These are phyloP conservation scores for Psammodynastes pulverulentus DNA, from an alignment of 2,113 vertebrate genomes.

Conservation along the genomic window DNA sequence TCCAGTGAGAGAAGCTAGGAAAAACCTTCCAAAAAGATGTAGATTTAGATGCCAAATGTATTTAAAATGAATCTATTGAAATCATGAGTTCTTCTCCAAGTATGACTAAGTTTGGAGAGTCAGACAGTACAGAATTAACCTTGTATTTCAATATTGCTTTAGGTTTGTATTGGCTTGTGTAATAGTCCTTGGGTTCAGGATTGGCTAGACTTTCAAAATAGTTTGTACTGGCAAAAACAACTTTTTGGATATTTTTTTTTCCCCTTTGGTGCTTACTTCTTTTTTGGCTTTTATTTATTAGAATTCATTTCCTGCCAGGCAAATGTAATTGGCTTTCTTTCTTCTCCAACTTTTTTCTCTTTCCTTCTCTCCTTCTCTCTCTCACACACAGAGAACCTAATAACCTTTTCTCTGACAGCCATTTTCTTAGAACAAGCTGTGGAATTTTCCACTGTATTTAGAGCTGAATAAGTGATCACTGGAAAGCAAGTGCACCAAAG, in stretches of 20 bases:
- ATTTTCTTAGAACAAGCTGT: conserved; percentile 52
- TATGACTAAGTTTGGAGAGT: not conserved
- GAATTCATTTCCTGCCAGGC: not conserved
- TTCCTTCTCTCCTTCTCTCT: not conserved
- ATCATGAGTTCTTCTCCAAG: not conserved
- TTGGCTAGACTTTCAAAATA: not conserved
- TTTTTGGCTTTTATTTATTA: not conserved
- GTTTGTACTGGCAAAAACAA: not conserved
- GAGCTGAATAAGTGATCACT: not conserved
- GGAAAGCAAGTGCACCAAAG: not conserved
- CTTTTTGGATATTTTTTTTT: not conserved
- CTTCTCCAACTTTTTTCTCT: conserved; percentile 2
- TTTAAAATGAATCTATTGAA: not conserved
- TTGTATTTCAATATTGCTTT: not conserved
- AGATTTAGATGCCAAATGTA: not conserved
- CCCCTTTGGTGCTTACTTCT: not conserved
- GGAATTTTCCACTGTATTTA: conserved; percentile 58
- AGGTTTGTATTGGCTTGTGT: not conserved
- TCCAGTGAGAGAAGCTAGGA: not conserved
- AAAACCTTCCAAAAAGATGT: not conserved
- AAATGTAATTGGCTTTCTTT: not conserved
- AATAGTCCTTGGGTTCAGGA: not conserved
- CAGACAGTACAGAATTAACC: not conserved
- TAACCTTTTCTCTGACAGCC: not conserved
- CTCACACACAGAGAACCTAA: rapidly evolving